Evolutionary conservation across 1,140 invertebrate species (phyloP), one percentile per base, ranked within the genome.

Genomic region (Mercenaria mercenaria): DNA sequence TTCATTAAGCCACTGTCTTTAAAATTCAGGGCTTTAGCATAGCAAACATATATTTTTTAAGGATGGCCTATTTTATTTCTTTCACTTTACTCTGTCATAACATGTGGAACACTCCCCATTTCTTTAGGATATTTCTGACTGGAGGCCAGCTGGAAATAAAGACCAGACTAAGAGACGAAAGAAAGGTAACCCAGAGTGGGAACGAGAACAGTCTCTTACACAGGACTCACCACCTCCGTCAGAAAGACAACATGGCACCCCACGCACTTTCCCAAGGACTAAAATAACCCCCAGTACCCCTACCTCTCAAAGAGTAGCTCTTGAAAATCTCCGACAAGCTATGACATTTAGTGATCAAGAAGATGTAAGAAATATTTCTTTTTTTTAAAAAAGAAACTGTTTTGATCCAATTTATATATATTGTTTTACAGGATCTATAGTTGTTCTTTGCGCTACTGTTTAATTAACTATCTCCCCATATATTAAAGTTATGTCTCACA

Each of bases 281-380:
- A 93, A 93, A 81, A 91, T 94, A 34, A 93, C 93, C 18, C 91
- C 94, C 50, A 93, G 85, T 79, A 93, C 93, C 37, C 93, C 93
- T 26, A 93, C 93, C n/a, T 91, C 93, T 50, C 92, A 95, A 79
- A 93, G 91, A 88, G 87, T 93, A 32, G 94, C 94, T 67, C 85
- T 95, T 47, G 95, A 95, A 92, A 95, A 95, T 79, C 91, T 95
- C 11, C 92, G 91, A 84, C 93, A 94, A 69, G 94, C 94, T 34
- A 91, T 95, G 89, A 95, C 93, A 47, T 95, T 95, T 77, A 94
- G 94, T 92, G 95, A 95, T 90, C 77, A 91, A 37, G 94, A 95
- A 72, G 94, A 95, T 91, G 94, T 95, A 91, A 93, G 94, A 91
- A 64, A 50, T 79, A 37, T 37, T 39, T 20, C 13, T 23, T 15